Conservation (phyloP, 37 sponge, comb jelly and placozoan genomes). For the Theonella swinhoei region DNA sequence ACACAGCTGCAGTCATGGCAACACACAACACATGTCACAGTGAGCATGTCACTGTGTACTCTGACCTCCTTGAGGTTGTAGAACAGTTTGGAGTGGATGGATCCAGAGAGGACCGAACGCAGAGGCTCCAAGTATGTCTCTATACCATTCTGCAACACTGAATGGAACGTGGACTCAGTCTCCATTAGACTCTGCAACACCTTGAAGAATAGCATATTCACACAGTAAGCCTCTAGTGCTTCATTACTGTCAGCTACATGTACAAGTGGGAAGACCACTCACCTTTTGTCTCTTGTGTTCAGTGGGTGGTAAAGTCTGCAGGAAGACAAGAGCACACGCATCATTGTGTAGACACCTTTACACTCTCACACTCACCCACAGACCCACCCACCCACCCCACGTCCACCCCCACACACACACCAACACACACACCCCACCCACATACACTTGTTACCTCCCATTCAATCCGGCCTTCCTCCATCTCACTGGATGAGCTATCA, state of each 20-base stretch:
- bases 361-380: background rate
- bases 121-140: constrained; percentile 53
- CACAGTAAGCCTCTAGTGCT: background rate
- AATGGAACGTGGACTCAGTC: constrained; percentile 21
- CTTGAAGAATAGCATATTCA: background rate
- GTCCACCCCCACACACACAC: too few relatives aligned
- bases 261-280: background rate
- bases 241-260: background rate
- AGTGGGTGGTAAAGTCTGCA: background rate
- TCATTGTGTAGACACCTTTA: too few relatives aligned
- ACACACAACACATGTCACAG: background rate
- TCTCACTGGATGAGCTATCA: background rate
- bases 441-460: too few relatives aligned
- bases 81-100: constrained; percentile 55
- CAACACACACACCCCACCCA: too few relatives aligned
- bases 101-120: constrained; percentile 16
- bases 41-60: background rate
- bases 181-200: constrained; percentile 15
- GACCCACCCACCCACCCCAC: too few relatives aligned
- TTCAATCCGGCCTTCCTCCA: background rate
- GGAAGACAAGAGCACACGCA: background rate
- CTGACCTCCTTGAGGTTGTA: constrained; percentile 59
- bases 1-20: constrained; percentile 26
- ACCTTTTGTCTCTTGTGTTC: constrained; percentile 57
- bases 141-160: constrained; percentile 33